phyloP scores from a whole-genome alignment of 1,140 invertebrate species.

The Drosophila novamexicana region DNA sequence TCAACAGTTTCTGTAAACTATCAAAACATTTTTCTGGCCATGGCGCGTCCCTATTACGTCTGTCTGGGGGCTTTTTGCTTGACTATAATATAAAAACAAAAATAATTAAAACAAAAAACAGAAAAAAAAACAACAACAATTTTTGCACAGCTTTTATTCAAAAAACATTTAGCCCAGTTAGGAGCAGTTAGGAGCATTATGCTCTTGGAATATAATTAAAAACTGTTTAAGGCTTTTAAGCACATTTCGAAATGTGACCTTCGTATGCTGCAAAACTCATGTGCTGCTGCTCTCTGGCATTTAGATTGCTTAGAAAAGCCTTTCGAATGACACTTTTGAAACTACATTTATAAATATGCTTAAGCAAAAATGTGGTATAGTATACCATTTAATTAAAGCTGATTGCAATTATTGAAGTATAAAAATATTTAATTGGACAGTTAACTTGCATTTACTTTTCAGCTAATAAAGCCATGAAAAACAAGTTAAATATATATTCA shows the following conservation, averaged over 20 bases:
- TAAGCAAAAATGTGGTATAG: no score
- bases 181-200: slow-evolving; percentile 1
- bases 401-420: no score
- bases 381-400: no score
- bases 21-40: slow-evolving; percentile 21
- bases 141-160: not conserved
- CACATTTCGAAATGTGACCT: not conserved
- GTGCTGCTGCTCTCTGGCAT: not conserved
- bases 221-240: slow-evolving; percentile 15
- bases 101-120: not conserved
- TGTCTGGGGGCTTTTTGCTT: not conserved
- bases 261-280: not conserved
- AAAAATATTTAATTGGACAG: no score
- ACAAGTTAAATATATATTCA: no score
- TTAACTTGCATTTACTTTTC: no score
- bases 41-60: not conserved
- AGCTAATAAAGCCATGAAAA: no score
- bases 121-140: not conserved
- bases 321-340: not conserved
- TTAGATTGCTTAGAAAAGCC: not conserved
- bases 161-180: slow-evolving; percentile 5
- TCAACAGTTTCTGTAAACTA: slow-evolving; percentile 30
- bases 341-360: not conserved
- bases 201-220: slow-evolving; percentile 21
- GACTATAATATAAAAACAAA: not conserved